phyloP scores from a whole-genome alignment of 2,113 vertebrate species.

The Thamnaconus septentrionalis region DNA sequence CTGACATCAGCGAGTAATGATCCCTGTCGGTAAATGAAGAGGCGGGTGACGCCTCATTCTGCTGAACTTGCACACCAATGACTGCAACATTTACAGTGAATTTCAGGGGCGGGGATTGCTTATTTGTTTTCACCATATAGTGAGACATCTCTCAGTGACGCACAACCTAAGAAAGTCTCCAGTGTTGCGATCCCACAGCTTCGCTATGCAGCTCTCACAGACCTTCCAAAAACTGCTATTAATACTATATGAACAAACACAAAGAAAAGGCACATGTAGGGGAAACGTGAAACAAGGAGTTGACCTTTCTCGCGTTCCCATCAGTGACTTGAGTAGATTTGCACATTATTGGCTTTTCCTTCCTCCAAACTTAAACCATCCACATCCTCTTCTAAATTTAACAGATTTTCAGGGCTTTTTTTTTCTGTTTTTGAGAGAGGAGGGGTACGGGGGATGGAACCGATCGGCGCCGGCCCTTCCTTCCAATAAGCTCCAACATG shows the following conservation, averaged over 20 bases:
- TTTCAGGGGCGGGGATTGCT: too few species aligned
- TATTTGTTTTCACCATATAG: not conserved
- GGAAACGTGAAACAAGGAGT: not conserved
- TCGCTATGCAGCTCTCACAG: too few species aligned
- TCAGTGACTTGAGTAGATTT: not conserved
- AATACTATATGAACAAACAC: too few species aligned
- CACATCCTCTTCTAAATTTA: not conserved
- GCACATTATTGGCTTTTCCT: constrained; percentile 1
- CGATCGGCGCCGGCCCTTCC: constrained; percentile 30
- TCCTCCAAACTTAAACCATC: constrained; percentile 12
- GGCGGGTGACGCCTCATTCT: not conserved
- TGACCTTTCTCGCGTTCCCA: not conserved
- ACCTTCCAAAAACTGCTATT: too few species aligned
- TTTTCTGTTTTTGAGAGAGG: not conserved
- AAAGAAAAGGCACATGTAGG: not conserved
- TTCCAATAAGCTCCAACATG: constrained; percentile 42
- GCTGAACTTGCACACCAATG: not conserved
- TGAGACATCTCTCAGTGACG: too few species aligned
- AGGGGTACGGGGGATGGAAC: not conserved
- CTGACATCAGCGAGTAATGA: too few species aligned
- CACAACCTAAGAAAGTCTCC: too few species aligned
- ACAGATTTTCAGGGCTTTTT: constrained; percentile 14
- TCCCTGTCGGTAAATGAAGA: too few species aligned
- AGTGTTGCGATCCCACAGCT: too few species aligned
- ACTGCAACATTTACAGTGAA: not conserved